Evolutionary conservation across 2,113 vertebrate genomes (phyloP).

Genomic region (Oncorhynchus mykiss): DNA sequence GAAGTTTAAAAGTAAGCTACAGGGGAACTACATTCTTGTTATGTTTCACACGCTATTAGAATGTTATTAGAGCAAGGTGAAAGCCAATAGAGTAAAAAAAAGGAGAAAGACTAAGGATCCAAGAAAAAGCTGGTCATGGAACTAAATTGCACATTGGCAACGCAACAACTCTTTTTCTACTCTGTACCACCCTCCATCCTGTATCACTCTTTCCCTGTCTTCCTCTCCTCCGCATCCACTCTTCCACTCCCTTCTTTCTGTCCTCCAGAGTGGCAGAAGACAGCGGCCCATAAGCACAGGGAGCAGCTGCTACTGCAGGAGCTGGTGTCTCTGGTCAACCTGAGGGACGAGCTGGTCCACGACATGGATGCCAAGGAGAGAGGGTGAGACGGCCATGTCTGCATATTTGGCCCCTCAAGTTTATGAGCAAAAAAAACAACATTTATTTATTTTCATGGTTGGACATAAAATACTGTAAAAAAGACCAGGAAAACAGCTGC

Average conservation of each 20-base stretch:
- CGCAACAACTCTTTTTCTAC: too few species aligned
- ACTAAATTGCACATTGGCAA: neutral
- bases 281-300: slow-evolving; percentile 78
- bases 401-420: neutral
- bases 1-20: too few species aligned
- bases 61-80: too few species aligned
- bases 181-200: too few species aligned
- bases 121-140: neutral
- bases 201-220: too few species aligned
- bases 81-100: neutral
- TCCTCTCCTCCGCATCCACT: too few species aligned
- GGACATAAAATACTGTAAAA: too few species aligned
- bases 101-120: neutral
- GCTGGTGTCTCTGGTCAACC: slow-evolving; percentile 86
- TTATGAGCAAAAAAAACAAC: too few species aligned
- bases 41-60: too few species aligned
- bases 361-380: slow-evolving; percentile 87
- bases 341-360: slow-evolving; percentile 85
- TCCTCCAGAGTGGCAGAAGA: slow-evolving; percentile 82
- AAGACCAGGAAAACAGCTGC: too few species aligned
- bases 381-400: slow-evolving; percentile 60
- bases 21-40: too few species aligned
- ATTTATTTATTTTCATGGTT: neutral
- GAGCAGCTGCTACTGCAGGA: slow-evolving; percentile 87
- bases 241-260: neutral